Evolutionary conservation across 1,140 invertebrate genomes (phyloP), one percentile per base, ranked within the genome.

Genomic region (Thaumatotibia leucotreta): DNA sequence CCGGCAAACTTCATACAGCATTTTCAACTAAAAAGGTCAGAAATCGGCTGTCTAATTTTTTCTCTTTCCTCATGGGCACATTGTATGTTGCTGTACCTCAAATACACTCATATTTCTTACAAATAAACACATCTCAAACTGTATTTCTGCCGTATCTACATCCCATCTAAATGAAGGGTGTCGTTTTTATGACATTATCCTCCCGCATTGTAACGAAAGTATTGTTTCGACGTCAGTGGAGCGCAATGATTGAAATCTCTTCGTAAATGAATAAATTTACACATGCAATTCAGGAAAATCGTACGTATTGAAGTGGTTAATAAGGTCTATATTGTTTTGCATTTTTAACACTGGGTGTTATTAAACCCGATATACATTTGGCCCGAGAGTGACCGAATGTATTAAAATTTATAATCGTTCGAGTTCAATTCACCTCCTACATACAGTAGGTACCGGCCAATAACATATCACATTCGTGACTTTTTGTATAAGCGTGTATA

Each of bases 211-310:
- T 17, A 29, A 45, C 39, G 5, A 45, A 45, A 45, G 14, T 20
- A 45, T 45, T 45, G 39, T 45, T 8, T n/a, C 35, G 11, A 24
- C 22, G 23, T 22, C 50, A 10, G 20, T 29, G 50, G 8, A 27
- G 50, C 23, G 50, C 20, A 27, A 24, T 27, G 50, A 54, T 54
- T 54, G 50, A 54, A 52, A 54, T 54, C 23, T 14, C 9, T 4
- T n/a, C 23, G 24, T 54, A 54, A 54, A 54, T 54, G 50, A 24
- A 54, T 54, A 24, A 11, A 54, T 54, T 54, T 54, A 54, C 23
- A 54, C 17, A 54, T 27, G 23, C 22, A n/a, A 39, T 39, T 45
- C 39, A 45, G 39, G 14, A 0, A 20, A 20, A 45, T 20, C 14
- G 6, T 8, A 45, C 39, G 6, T 14, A 17, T 29, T 4, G 35